These are phyloP conservation scores for Xanthostigma xanthostigma DNA, from an alignment of 2,888 invertebrate genomes.

Conservation along the genomic window DNA sequence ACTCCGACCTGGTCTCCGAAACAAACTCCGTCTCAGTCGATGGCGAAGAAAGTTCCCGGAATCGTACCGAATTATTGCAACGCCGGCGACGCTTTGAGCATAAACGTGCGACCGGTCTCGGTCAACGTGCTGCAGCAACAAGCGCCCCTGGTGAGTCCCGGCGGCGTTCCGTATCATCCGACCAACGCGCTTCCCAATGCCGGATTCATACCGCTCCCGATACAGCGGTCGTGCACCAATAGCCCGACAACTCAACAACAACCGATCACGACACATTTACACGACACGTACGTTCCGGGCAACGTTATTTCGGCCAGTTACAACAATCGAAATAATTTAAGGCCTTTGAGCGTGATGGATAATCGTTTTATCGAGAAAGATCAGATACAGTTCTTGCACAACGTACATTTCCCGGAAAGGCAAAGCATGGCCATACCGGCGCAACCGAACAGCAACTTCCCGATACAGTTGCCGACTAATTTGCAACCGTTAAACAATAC, in stretches of 20 bases:
- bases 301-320: slow-evolving; percentile 8
- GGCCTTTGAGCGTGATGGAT: too few species aligned
- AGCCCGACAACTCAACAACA: neutral
- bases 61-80: too few species aligned
- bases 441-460: slow-evolving; percentile 14
- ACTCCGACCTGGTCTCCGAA: too few species aligned
- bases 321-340: neutral
- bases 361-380: slow-evolving; percentile 26
- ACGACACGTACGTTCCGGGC: slow-evolving; percentile 2
- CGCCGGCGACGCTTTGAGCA: too few species aligned
- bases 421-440: slow-evolving; percentile 14
- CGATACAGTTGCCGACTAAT: slow-evolving; percentile 19
- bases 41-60: too few species aligned
- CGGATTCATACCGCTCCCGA: neutral
- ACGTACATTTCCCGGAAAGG: slow-evolving; percentile 37
- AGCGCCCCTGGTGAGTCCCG: slow-evolving; percentile 2
- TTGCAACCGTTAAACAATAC: slow-evolving; percentile 12
- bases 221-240: slow-evolving; percentile 2
- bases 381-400: slow-evolving; percentile 39
- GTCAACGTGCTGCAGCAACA: too few species aligned
- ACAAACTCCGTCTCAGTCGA: too few species aligned
- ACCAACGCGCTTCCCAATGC: neutral
- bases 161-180: slow-evolving; percentile 2
- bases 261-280: too few species aligned
- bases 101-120: too few species aligned